phyloP scores from a whole-genome alignment of 2,797 vertebrate genomes.

The Sebastes baramenuke region DNA sequence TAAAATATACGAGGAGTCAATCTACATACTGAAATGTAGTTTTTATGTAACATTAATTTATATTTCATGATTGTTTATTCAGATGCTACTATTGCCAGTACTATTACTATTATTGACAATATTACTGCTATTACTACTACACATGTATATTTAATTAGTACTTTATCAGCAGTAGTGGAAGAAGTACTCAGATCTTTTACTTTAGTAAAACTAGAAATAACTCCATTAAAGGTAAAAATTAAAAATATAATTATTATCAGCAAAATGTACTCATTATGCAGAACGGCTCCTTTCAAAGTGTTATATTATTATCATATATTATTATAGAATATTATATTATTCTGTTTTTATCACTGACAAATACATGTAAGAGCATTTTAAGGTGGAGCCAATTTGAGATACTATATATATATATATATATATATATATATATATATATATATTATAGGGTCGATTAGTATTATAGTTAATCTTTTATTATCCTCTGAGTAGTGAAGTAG shows the following conservation, averaged over 20 bases:
- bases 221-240: too few relatives aligned
- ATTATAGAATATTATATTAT: background rate
- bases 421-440: background rate
- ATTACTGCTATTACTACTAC: too few relatives aligned
- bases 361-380: background rate
- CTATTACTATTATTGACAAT: background rate
- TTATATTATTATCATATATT: too few relatives aligned
- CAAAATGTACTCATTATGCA: background rate
- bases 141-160: background rate
- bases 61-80: background rate
- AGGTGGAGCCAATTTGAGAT: background rate
- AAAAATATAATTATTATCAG: too few relatives aligned
- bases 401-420: background rate
- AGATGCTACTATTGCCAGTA: background rate
- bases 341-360: background rate
- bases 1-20: background rate
- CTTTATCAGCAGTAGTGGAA: background rate
- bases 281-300: background rate
- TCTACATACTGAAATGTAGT: background rate
- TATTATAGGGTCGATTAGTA: background rate
- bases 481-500: too few relatives aligned
- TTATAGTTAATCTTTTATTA: too few relatives aligned
- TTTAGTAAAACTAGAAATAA: too few relatives aligned
- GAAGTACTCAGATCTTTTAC: too few relatives aligned
- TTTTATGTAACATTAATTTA: background rate